phyloP scores from a whole-genome alignment of 2,888 invertebrate genomes.

The Aspidiotus rigidus region DNA sequence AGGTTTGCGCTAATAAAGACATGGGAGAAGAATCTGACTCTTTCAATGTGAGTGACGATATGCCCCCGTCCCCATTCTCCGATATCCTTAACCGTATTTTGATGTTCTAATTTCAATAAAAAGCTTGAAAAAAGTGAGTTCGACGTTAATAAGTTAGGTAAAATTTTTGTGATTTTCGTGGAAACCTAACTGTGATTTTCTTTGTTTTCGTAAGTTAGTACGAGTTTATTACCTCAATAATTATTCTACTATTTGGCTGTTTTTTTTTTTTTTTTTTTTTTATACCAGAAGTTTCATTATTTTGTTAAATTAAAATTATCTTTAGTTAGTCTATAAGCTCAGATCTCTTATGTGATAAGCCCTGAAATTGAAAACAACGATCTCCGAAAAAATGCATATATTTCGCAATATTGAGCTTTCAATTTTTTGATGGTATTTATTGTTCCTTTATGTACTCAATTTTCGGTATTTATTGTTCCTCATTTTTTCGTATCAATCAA shows the following conservation, averaged over 20 bases:
- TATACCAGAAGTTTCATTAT: no score
- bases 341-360: no score
- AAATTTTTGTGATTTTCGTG: background rate
- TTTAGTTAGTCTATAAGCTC: no score
- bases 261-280: no score
- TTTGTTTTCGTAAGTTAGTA: background rate
- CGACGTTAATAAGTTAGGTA: background rate
- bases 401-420: no score
- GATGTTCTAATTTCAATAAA: constrained; percentile 1
- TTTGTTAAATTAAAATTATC: no score
- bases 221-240: background rate
- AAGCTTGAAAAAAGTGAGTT: background rate
- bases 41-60: background rate
- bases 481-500: no score
- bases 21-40: constrained; percentile 2
- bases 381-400: no score
- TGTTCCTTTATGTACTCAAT: no score
- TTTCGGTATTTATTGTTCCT: no score
- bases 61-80: constrained; percentile 7
- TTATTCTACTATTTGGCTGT: background rate
- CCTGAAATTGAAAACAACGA: no score
- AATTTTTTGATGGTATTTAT: no score
- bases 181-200: constrained; percentile 1
- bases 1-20: constrained; percentile 12
- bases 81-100: constrained; percentile 31